A percentile compares a stretch with the other conserved stretches of the same genome.
These are phyloP conservation scores for Pseudomyrmex sp. DNA, from an alignment of 1,140 invertebrate species.

Conservation along the genomic window DNA sequence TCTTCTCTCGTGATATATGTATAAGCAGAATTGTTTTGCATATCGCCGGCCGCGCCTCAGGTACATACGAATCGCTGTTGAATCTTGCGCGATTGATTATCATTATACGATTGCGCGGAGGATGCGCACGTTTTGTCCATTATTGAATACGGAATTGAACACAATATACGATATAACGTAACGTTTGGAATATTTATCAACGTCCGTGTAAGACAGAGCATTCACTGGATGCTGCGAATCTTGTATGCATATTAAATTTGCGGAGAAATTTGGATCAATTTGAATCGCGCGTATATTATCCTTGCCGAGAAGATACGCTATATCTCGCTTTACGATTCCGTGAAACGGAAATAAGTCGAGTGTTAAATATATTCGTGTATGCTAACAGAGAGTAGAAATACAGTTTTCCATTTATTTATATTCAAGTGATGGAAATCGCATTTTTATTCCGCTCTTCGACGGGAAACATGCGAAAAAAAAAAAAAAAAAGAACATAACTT, in stretches of 20 bases:
- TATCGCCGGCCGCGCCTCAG: neutral
- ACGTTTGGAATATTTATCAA: conserved; percentile 21
- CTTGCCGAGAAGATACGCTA: neutral
- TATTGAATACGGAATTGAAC: neutral
- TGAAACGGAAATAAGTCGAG: neutral
- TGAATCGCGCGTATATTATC: neutral
- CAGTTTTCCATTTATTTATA: neutral
- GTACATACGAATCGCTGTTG: neutral
- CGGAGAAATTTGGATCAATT: conserved; percentile 13
- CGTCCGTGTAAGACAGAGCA: neutral
- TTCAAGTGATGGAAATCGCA: neutral
- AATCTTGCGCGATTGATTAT: conserved; percentile 36
- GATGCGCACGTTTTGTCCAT: conserved; percentile 5
- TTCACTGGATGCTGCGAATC: neutral
- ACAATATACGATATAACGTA: neutral
- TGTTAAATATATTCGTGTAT: neutral
- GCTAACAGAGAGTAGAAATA: neutral
- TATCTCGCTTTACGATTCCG: neutral
- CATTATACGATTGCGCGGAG: neutral
- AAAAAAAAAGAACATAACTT: conserved; percentile 5
- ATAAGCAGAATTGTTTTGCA: conserved; percentile 49
- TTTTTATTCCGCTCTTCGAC: neutral
- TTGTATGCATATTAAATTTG: conserved; percentile 7
- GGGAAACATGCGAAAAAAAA: neutral
- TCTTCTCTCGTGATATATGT: conserved; percentile 8